Conservation (phyloP, 2,888 invertebrate genomes). For the Julus scandinavius region DNA sequence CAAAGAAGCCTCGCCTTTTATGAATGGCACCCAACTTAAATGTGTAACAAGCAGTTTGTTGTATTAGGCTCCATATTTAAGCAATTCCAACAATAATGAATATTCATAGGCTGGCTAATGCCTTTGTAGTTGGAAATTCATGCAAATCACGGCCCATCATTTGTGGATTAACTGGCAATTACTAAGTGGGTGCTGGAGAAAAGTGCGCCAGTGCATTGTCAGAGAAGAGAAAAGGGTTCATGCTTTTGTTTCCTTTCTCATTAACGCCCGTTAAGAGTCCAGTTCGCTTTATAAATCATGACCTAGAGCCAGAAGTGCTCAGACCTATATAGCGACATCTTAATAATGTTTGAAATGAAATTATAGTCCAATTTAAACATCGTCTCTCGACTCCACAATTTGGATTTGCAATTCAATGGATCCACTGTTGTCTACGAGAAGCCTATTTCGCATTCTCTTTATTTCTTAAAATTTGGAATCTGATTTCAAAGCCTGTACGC, state of each 20-base stretch:
- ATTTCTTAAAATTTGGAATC: too few relatives aligned
- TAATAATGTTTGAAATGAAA: slow-evolving; percentile 17
- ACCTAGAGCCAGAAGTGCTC: slow-evolving; percentile 12
- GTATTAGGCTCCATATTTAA: slow-evolving; percentile 47
- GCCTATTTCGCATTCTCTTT: too few relatives aligned
- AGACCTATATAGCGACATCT: neutral
- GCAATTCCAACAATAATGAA: slow-evolving; percentile 47
- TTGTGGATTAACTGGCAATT: slow-evolving; percentile 53
- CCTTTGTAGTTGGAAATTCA: slow-evolving; percentile 48
- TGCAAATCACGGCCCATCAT: slow-evolving; percentile 53
- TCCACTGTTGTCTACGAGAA: too few relatives aligned
- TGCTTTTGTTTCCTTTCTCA: slow-evolving; percentile 28
- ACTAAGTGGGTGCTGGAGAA: slow-evolving; percentile 31
- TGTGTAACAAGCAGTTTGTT: slow-evolving; percentile 43
- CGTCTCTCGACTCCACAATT: neutral
- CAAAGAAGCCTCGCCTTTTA: slow-evolving; percentile 44
- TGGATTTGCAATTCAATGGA: too few relatives aligned
- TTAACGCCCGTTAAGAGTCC: slow-evolving; percentile 8
- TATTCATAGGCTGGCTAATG: slow-evolving; percentile 50
- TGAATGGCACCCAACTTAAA: slow-evolving; percentile 20
- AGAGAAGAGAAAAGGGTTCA: neutral
- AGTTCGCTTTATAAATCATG: slow-evolving; percentile 25
- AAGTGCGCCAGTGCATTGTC: neutral
- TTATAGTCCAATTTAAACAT: neutral
- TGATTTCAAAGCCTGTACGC: too few relatives aligned